Base-by-base conservation (phyloP, 1,140 invertebrate species). In the Elymnias hypermnestra region DNA sequence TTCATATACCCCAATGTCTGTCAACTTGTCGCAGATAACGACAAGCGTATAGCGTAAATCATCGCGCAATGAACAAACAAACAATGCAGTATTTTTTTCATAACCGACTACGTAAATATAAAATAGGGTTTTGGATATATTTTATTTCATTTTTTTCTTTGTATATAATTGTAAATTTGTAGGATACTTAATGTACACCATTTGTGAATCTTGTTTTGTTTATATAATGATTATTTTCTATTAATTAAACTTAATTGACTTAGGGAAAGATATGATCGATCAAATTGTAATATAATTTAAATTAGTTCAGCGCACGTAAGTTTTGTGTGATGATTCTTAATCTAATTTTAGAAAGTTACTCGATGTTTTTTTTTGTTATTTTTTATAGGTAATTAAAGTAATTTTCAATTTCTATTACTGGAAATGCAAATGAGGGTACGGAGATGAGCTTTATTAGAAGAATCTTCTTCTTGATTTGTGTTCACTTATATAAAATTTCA, bases 81-180 rank as follows among this genome's bases (percentile, higher is more conserved):
- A 62, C 58, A 63, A 69, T 77, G 63, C 72, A 77, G 74, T 77
- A 76, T 79, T 72, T 69, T 58, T 15, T 56, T 62, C 52, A 57
- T 63, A 53, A 68, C 50, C 51, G 53, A 52, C 51, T 63, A 64
- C 54, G 51, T 64, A 68, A 55, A 47, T 72, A 59, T 79, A 70
- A 61, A 60, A 69, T 79, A 72, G 59, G 53, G 62, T 68, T 74
- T 81, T 81, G 60, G 72, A 81, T 67, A 72, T 64, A 67, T 74
- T 73, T 74, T 73, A 29, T 65, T 48, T 58, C 17, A 8, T 21
- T 54, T 64, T 54, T 64, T 68, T 71, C n/a, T 77, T 75, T 83
- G 73, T 82, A 82, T 70, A 82, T 79, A 79, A 64, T 73, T 83
- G 79, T 83, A 83, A 65, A 83, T 77, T 75, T 78, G 54, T 82